A percentile compares a stretch with the other conserved stretches of the same genome.
Conservation (phyloP, 2,888 invertebrate genomes). For the Dryococelus australis region DNA sequence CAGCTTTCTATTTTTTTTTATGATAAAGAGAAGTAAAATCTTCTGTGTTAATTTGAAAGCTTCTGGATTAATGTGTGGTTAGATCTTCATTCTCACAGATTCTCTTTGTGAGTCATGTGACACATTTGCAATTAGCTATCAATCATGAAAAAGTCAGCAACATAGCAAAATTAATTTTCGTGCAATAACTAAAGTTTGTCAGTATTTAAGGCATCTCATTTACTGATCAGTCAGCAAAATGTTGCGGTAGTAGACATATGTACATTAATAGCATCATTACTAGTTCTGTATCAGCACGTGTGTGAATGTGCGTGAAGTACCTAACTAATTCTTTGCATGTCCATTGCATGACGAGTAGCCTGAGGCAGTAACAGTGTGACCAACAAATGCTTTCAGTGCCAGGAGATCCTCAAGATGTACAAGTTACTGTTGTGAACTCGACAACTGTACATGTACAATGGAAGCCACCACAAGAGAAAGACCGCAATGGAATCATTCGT, state of each 20-base stretch:
- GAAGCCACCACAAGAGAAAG: slow-evolving; percentile 91
- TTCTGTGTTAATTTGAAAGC: background rate
- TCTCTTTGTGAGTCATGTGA: background rate
- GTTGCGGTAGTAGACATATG: background rate
- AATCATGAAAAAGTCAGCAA: background rate
- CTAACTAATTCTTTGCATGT: background rate
- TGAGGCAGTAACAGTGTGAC: background rate
- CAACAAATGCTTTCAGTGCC: slow-evolving; percentile 79
- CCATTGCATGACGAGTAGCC: background rate
- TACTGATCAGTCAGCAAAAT: background rate
- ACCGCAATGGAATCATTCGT: slow-evolving; percentile 93
- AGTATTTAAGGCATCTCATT: background rate
- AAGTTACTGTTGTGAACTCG: slow-evolving; percentile 88
- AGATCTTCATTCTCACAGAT: background rate
- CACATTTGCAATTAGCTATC: background rate
- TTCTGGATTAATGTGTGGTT: background rate
- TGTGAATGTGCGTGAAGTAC: background rate
- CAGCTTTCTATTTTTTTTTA: too few species aligned
- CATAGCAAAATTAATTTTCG: background rate
- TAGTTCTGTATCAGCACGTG: background rate
- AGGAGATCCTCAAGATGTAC: slow-evolving; percentile 94
- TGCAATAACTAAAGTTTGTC: background rate
- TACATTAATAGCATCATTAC: background rate
- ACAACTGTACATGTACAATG: slow-evolving; percentile 95
- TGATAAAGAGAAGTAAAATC: too few species aligned